Percentiles rank a stretch among this genome's conserved stretches.
These are phyloP conservation scores for Scaptomyza flava DNA, from an alignment of 2,888 invertebrate genomes.

Conservation along the genomic window DNA sequence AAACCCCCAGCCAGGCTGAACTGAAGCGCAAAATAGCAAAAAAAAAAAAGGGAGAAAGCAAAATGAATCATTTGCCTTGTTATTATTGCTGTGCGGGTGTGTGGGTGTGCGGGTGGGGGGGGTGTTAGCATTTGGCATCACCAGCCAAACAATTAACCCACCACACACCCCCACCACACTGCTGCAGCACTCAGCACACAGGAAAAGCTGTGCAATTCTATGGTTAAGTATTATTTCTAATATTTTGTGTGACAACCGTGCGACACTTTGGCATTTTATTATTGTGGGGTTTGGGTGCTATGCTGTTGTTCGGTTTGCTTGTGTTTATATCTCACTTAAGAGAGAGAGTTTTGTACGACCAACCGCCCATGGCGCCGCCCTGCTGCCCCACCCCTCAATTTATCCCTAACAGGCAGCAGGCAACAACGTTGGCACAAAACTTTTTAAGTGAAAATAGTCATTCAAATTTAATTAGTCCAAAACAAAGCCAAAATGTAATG, in stretches of 20 bases:
- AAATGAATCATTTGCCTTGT: slow-evolving; percentile 26
- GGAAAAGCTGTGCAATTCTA: slow-evolving; percentile 76
- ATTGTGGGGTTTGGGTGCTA: slow-evolving; percentile 21
- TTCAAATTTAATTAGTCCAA: slow-evolving; percentile 81
- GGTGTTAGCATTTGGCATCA: slow-evolving; percentile 18
- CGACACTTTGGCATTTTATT: slow-evolving; percentile 77
- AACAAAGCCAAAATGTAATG: slow-evolving; percentile 80
- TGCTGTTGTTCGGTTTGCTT: slow-evolving; percentile 17
- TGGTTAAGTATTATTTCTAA: slow-evolving; percentile 81
- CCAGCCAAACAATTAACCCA: slow-evolving; percentile 63
- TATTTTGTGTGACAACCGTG: slow-evolving; percentile 79
- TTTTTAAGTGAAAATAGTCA: slow-evolving; percentile 82
- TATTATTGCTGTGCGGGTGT: not conserved
- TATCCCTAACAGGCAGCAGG: slow-evolving; percentile 7
- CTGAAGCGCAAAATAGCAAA: slow-evolving; percentile 13
- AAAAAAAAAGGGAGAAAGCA: not conserved
- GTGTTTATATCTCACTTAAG: slow-evolving; percentile 79
- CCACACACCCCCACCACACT: slow-evolving; percentile 1
- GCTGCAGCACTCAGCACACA: not conserved
- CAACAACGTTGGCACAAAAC: slow-evolving; percentile 60
- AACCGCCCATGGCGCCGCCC: slow-evolving; percentile 26
- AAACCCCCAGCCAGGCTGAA: slow-evolving; percentile 30
- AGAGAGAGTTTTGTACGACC: slow-evolving; percentile 66
- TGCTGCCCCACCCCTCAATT: not conserved
- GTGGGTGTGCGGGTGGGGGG: not conserved